Evolutionary conservation across 2,888 invertebrate genomes (phyloP).

Genomic region (Mimas tiliae): DNA sequence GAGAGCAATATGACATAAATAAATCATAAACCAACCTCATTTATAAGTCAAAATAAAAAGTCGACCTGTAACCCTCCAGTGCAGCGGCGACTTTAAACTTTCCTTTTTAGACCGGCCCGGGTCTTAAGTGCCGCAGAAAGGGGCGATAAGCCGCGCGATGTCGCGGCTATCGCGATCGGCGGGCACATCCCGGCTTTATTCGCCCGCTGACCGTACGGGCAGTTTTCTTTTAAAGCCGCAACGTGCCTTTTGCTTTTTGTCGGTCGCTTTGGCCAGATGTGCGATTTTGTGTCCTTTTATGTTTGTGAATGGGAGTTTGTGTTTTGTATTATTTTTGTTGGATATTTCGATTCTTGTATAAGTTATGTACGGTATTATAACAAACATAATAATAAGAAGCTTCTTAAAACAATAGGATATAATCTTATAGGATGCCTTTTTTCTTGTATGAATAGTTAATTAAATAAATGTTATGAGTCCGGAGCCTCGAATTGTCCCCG

Average conservation of each 20-base stretch:
- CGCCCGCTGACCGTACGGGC: conserved; percentile 43
- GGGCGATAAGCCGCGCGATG: conserved; percentile 47
- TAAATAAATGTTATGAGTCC: no score
- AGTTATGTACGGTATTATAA: not conserved
- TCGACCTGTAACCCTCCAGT: conserved; percentile 24
- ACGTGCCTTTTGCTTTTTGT: conserved; percentile 44
- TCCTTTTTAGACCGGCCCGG: conserved; percentile 46
- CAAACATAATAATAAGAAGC: no score
- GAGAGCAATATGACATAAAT: conserved; percentile 12
- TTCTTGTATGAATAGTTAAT: no score
- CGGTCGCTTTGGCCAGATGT: conserved; percentile 39
- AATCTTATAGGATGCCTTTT: no score
- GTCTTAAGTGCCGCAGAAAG: conserved; percentile 47
- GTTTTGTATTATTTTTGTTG: not conserved
- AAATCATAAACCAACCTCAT: conserved; percentile 13
- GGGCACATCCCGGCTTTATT: conserved; percentile 31
- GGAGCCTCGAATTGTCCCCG: no score
- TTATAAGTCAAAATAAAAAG: conserved; percentile 23
- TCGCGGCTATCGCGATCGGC: conserved; percentile 48
- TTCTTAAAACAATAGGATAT: no score
- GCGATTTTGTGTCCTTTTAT: conserved; percentile 25
- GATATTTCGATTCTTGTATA: not conserved
- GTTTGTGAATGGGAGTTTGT: not conserved
- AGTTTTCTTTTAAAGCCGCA: conserved; percentile 48
- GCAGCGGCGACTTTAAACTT: conserved; percentile 43